Evolutionary conservation across 2,113 vertebrate genomes (phyloP).

Genomic region (Pogonocichla stellata): DNA sequence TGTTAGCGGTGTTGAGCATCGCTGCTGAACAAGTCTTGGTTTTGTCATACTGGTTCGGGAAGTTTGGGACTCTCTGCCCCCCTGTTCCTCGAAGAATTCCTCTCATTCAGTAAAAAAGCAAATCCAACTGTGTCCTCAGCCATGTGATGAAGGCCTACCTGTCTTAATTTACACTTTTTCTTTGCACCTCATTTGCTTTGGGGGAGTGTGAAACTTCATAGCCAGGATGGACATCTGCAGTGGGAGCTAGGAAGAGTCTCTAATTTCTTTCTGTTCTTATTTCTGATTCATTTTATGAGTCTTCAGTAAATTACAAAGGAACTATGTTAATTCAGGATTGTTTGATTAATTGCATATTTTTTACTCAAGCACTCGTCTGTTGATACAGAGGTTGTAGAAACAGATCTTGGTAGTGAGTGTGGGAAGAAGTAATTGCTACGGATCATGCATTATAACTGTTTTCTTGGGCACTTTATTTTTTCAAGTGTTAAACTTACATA

Average conservation of each 20-base stretch:
- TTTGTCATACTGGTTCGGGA: fast-evolving
- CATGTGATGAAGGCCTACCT: not conserved
- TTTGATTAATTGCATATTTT: not conserved
- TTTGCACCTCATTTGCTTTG: not conserved
- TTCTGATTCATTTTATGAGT: not conserved
- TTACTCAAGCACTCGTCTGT: not conserved
- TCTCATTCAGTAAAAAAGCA: not conserved
- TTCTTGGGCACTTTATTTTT: not conserved
- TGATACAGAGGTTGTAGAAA: not conserved
- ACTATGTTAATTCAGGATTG: not conserved
- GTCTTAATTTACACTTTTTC: not conserved
- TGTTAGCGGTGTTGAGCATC: not conserved
- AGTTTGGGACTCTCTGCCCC: fast-evolving
- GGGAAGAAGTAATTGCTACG: not conserved
- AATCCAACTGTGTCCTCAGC: not conserved
- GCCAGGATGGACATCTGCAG: not conserved
- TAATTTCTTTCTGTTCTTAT: not conserved
- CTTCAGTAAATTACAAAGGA: not conserved
- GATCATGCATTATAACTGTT: not conserved
- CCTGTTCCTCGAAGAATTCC: not conserved
- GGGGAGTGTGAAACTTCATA: not conserved
- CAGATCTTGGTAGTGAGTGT: not conserved
- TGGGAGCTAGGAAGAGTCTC: not conserved
- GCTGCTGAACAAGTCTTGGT: fast-evolving
- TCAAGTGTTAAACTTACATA: not conserved